Evolutionary conservation across 2,888 invertebrate genomes (phyloP).

Genomic region (Chouioia cunea): DNA sequence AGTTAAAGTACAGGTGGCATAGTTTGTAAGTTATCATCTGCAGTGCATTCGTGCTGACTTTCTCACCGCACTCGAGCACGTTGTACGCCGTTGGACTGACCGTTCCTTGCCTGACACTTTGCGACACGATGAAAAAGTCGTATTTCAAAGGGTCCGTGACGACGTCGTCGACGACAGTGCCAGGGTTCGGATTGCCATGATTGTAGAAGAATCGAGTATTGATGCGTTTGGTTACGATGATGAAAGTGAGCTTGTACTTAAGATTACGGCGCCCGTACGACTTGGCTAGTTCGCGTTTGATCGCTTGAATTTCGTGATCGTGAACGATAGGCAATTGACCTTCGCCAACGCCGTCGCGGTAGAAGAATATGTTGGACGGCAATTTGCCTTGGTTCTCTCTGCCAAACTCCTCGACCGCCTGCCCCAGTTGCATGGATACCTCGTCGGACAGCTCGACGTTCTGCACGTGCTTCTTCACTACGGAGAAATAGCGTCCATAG

Average conservation of each 20-base stretch:
- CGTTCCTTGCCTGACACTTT: constrained; percentile 88
- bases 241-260: constrained; percentile 75
- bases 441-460: constrained; percentile 84
- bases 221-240: constrained; percentile 90
- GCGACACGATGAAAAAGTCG: constrained; percentile 91
- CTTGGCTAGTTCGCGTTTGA: constrained; percentile 72
- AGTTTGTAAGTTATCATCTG: constrained; percentile 88
- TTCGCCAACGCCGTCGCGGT: constrained; percentile 95
- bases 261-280: constrained; percentile 75
- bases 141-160: constrained; percentile 83
- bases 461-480: constrained; percentile 78
- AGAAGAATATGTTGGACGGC: constrained; percentile 83
- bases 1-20: constrained; percentile 90
- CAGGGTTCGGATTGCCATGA: constrained; percentile 81
- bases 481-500: constrained; percentile 79
- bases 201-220: constrained; percentile 78
- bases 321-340: constrained; percentile 85
- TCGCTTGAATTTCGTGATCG: constrained; percentile 78
- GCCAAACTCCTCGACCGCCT: constrained; percentile 71
- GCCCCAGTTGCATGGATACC: constrained; percentile 75
- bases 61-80: no score
- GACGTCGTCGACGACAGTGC: constrained; percentile 87
- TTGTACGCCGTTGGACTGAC: constrained; percentile 92
- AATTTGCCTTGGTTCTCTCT: constrained; percentile 64
- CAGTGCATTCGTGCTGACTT: constrained; percentile 78